Percentiles rank a stretch among this genome's conserved stretches.
Conservation (phyloP, 2,113 vertebrate species). For the Passerina amoena region DNA sequence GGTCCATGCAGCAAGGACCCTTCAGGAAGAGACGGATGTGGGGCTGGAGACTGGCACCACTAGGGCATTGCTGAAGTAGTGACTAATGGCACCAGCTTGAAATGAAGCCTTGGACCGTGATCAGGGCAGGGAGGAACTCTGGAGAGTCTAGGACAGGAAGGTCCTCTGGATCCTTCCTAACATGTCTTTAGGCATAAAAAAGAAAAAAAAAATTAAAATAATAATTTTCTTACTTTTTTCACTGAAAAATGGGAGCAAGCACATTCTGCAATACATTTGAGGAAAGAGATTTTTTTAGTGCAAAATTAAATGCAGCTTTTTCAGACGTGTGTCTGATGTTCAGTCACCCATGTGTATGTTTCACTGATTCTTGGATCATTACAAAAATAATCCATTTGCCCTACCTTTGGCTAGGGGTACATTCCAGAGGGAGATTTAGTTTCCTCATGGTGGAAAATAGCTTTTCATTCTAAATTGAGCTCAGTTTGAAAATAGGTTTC, state of each 20-base stretch:
- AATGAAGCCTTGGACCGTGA: background rate
- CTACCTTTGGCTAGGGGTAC: background rate
- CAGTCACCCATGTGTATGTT: background rate
- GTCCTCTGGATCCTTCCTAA: background rate
- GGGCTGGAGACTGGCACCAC: background rate
- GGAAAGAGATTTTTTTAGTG: background rate
- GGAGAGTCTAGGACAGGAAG: background rate
- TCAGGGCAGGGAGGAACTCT: background rate
- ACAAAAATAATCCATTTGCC: background rate
- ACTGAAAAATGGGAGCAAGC: background rate
- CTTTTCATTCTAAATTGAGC: background rate
- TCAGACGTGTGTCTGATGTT: background rate
- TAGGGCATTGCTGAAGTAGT: fast-evolving
- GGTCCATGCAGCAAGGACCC: background rate
- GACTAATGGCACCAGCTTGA: background rate
- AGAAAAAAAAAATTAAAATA: background rate
- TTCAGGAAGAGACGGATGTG: background rate
- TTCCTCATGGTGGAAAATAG: background rate
- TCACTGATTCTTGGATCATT: background rate
- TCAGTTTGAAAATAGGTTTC: background rate
- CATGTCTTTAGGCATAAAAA: background rate
- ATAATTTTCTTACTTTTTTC: background rate
- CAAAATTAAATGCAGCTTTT: background rate
- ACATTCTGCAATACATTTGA: background rate
- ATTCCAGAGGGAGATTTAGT: background rate